Conservation (phyloP, 2,113 vertebrate genomes). For the Baryphthengus martii region DNA sequence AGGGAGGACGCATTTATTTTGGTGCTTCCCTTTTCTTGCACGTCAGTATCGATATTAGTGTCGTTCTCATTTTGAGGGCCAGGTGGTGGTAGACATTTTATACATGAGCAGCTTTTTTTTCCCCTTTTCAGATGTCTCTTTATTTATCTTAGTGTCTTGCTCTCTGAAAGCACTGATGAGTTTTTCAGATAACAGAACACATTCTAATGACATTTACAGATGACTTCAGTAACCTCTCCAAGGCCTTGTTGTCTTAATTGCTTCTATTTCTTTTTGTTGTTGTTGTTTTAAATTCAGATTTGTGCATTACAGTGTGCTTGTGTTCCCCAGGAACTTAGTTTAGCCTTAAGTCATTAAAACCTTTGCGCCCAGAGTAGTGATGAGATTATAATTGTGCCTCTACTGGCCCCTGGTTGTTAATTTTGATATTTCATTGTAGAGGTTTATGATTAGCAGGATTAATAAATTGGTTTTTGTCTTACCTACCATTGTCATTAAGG, state of each 20-base stretch:
- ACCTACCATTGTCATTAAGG: neutral
- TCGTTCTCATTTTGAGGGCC: neutral
- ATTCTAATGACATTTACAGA: neutral
- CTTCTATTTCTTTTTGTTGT: neutral
- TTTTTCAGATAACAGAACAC: neutral
- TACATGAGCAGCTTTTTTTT: neutral
- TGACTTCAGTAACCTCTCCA: neutral
- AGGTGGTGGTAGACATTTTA: neutral
- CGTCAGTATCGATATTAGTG: neutral
- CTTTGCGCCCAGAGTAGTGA: neutral
- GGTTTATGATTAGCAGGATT: neutral
- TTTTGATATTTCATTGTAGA: neutral
- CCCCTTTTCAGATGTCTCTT: neutral
- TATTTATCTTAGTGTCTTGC: neutral
- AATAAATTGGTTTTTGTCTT: neutral
- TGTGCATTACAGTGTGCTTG: neutral
- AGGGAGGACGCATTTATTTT: neutral
- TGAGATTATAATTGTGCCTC: neutral
- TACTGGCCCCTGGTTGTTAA: neutral
- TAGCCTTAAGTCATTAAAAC: neutral
- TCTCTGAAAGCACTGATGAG: neutral
- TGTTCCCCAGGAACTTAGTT: neutral
- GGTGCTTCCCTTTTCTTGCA: conserved; percentile 11
- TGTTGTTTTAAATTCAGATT: neutral
- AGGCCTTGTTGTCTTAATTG: neutral